phyloP scores from a whole-genome alignment of 1,140 invertebrate genomes.

The Arion vulgaris region DNA sequence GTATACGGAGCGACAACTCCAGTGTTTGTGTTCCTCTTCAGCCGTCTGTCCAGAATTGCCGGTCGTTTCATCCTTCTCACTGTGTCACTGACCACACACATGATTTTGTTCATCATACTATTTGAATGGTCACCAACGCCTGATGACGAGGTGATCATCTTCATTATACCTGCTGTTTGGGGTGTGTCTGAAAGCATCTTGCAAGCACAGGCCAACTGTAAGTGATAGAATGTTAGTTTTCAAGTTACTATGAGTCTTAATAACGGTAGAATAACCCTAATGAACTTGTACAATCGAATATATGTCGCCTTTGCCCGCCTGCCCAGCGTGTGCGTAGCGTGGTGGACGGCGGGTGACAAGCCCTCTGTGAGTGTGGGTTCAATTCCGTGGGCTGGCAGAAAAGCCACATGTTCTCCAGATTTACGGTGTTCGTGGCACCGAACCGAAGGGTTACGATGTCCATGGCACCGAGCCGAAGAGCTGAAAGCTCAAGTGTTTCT shows the following conservation, averaged over 20 bases:
- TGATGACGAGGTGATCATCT: conserved; percentile 85
- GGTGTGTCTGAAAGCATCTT: conserved; percentile 94
- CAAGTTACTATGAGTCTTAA: not conserved
- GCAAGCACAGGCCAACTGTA: conserved; percentile 97
- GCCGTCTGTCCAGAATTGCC: conserved; percentile 91
- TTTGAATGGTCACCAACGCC: conserved; percentile 85
- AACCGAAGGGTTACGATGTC: no score
- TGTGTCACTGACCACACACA: conserved; percentile 62
- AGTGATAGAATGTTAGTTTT: conserved; percentile 56
- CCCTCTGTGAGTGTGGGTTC: no score
- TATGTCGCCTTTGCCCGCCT: no score
- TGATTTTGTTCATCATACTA: conserved; percentile 49
- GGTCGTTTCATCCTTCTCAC: conserved; percentile 88
- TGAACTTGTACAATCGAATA: no score
- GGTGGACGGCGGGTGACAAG: no score
- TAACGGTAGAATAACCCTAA: no score
- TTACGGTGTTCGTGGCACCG: no score
- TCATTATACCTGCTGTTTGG: conserved; percentile 91
- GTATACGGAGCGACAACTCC: conserved; percentile 94
- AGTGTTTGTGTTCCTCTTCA: conserved; percentile 89
- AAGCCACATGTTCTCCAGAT: no score
- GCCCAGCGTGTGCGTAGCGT: no score
- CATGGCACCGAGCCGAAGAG: no score
- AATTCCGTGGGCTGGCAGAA: no score
- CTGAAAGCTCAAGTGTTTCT: no score